Conservation (phyloP, 2,797 vertebrate species). For the Enteromius trimaculatus region DNA sequence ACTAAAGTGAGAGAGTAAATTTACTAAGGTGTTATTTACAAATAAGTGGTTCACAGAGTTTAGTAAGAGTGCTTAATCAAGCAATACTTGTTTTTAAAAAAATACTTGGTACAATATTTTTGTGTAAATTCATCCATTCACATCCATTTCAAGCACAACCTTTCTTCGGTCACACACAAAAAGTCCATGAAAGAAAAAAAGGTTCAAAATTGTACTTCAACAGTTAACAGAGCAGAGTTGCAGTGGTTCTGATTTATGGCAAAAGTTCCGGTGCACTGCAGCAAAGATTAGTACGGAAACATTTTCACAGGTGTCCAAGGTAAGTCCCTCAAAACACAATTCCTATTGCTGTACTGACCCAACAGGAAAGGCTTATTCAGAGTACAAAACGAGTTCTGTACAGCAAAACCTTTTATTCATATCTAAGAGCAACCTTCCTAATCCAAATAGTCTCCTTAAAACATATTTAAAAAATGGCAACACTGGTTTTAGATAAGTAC, state of each 20-base stretch:
- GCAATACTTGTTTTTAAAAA: constrained; percentile 47
- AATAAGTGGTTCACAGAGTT: constrained; percentile 60
- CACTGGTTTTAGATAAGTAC: constrained; percentile 39
- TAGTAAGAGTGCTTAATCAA: constrained; percentile 54
- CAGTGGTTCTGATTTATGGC: constrained; percentile 12
- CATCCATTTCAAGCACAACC: constrained; percentile 35
- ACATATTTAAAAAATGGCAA: not conserved
- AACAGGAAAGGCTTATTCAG: constrained; percentile 26
- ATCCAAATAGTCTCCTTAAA: not conserved
- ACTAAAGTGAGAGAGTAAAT: constrained; percentile 48
- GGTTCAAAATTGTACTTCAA: constrained; percentile 3
- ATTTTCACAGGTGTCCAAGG: constrained; percentile 27
- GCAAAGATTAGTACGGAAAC: constrained; percentile 21
- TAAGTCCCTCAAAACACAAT: constrained; percentile 27
- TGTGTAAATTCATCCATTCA: constrained; percentile 49
- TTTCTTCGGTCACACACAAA: constrained; percentile 23
- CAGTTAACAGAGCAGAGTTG: constrained; percentile 10
- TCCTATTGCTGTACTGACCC: constrained; percentile 15
- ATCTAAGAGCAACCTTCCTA: constrained; percentile 20
- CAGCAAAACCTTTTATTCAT: constrained; percentile 18
- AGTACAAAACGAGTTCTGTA: constrained; percentile 15
- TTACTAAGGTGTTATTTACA: constrained; percentile 56
- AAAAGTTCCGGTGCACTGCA: constrained; percentile 27
- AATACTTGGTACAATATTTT: constrained; percentile 46
- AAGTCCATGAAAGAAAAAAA: constrained; percentile 15